Conservation (phyloP, 2,797 vertebrate genomes). For the Phoxinus dragarum region DNA sequence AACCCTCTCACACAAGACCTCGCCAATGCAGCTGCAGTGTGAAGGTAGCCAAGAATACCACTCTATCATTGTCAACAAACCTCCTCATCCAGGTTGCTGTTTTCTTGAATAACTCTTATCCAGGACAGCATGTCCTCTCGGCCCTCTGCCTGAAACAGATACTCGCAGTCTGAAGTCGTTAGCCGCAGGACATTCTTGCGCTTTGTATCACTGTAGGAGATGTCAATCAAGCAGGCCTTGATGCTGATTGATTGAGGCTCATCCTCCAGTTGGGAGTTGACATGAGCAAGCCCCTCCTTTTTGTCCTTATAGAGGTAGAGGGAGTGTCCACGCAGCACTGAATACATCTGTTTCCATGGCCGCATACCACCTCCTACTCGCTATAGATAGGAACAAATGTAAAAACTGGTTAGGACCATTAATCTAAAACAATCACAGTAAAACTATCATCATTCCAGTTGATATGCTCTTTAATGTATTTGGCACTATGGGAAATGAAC, state of each 20-base stretch:
- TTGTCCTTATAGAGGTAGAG: conserved; percentile 94
- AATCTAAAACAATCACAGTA: not conserved
- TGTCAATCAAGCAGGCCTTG: conserved; percentile 96
- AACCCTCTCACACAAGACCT: not conserved
- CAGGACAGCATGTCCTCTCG: conserved; percentile 95
- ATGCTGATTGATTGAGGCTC: conserved; percentile 91
- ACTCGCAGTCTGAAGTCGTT: conserved; percentile 93
- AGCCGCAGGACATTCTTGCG: conserved; percentile 96
- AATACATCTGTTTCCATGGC: conserved; percentile 95
- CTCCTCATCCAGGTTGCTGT: conserved; percentile 93
- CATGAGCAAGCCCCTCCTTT: conserved; percentile 83
- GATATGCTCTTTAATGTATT: not conserved
- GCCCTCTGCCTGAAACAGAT: conserved; percentile 96
- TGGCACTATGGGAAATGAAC: not conserved
- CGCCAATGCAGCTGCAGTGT: not conserved
- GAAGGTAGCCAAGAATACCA: not conserved
- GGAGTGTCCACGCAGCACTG: conserved; percentile 88
- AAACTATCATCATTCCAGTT: not conserved
- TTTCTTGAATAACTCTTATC: conserved; percentile 95
- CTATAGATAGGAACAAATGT: conserved; percentile 70
- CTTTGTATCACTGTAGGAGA: conserved; percentile 97
- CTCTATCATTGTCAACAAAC: conserved; percentile 68
- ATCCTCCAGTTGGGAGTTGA: conserved; percentile 82
- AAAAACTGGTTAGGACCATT: not conserved
- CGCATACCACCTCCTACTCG: conserved; percentile 90